Base-by-base conservation (phyloP, 2,113 vertebrate genomes). In the Ailuropoda melanoleuca region DNA sequence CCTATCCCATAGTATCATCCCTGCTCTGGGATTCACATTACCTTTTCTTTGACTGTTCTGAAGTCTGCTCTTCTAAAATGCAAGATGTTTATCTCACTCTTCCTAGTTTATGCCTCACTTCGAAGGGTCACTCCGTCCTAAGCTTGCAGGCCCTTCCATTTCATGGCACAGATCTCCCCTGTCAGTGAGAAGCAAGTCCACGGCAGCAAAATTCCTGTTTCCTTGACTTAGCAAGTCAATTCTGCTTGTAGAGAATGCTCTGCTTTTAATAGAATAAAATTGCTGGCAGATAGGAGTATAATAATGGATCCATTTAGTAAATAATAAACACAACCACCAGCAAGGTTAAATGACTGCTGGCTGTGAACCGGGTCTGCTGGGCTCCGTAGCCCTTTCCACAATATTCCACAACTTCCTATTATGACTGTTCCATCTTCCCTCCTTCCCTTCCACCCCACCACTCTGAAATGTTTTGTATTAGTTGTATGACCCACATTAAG, bases 61-160 rank as follows among this genome's bases (percentile, higher is more conserved):
- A 68, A 89, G 43, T 66, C 70, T 86, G 3, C 15, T 96, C 93
- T 95, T 80, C 60, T 84, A 53, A 90, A 92, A 11, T 46, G 24
- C 11, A 78, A 29, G 31, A 12, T 89, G 18, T 86, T 81, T 53
- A 81, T 58, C 64, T 94, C 56, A 56, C 15, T 90, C 6, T 46
- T 62, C 55, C 53, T 81, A 93, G 13, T 72, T 66, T 85, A 18
- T 87, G 34, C 56, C 7, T 78, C 60, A 17, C 17, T 56, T 90
- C 29, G 50, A 53, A 58, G 14, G 46, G 8, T 68, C 50, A 29
- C 17, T 72, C 68, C 74, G 15, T 95, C 34, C 24, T 31, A 56
- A 26, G n/a, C 17, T 66, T 92, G 80, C 70, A 43, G 8, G 8
- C 26, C 58, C 43, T 96, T 78, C 56, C 56, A 86, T 82, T 82